These are phyloP conservation scores for Ovis aries DNA, from an alignment of 2,113 vertebrate species.

Conservation along the genomic window DNA sequence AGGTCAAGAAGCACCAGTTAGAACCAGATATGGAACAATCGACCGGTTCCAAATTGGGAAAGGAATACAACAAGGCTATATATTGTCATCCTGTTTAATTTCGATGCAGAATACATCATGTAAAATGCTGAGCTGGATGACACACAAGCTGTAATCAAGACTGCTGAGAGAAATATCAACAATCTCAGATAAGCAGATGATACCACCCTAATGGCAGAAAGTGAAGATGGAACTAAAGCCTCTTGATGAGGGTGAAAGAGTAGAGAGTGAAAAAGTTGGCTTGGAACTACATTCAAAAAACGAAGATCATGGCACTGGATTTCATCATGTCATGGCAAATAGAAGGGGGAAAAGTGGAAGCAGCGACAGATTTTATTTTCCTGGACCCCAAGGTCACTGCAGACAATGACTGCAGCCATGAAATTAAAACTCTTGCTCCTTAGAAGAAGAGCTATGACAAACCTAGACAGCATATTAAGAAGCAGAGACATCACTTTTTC, in stretches of 20 bases:
- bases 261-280: neutral
- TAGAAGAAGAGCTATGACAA: neutral
- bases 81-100: neutral
- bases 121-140: neutral
- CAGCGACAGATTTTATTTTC: neutral
- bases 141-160: neutral
- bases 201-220: neutral
- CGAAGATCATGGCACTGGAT: neutral
- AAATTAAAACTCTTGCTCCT: neutral
- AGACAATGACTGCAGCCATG: neutral
- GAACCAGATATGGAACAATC: neutral
- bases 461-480: neutral
- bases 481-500: neutral
- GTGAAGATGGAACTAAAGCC: neutral
- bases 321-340: neutral
- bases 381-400: neutral
- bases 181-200: neutral
- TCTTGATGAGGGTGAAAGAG: neutral
- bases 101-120: neutral
- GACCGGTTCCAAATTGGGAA: neutral
- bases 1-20: neutral
- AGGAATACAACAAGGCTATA: neutral
- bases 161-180: neutral
- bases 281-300: neutral
- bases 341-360: neutral